These are phyloP conservation scores for Steinernema carpocapsae DNA, from an alignment of 2,888 invertebrate genomes.

Conservation along the genomic window DNA sequence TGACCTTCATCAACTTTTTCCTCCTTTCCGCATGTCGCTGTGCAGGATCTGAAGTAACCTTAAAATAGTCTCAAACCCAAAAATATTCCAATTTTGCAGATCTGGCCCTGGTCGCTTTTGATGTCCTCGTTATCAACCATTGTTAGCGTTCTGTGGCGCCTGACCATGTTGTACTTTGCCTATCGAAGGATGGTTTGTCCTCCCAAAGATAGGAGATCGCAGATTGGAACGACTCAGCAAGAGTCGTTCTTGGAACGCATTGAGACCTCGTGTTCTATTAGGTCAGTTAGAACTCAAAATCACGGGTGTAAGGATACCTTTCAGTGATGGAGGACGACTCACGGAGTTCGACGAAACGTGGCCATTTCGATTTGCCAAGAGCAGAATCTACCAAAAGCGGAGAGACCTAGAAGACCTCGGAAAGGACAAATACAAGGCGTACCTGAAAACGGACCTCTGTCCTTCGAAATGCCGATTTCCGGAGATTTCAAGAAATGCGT, in stretches of 20 bases:
- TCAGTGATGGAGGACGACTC: slow-evolving; percentile 55
- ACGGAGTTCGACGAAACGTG: slow-evolving; percentile 67
- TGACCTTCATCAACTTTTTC: slow-evolving; percentile 68
- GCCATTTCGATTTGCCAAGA: slow-evolving; percentile 63
- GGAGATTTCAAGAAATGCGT: slow-evolving; percentile 28
- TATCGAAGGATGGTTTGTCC: slow-evolving; percentile 62
- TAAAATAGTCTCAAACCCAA: slow-evolving; percentile 30
- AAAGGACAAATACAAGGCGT: slow-evolving; percentile 10
- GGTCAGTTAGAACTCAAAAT: slow-evolving; percentile 37
- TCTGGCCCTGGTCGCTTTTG: slow-evolving; percentile 63
- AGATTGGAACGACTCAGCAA: slow-evolving; percentile 41
- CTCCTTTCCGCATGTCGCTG: slow-evolving; percentile 65
- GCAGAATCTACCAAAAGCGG: slow-evolving; percentile 42
- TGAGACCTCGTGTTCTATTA: slow-evolving; percentile 49
- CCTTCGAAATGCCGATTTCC: slow-evolving; percentile 1
- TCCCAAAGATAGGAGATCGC: not conserved
- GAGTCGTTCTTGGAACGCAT: slow-evolving; percentile 55
- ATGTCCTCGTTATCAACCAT: slow-evolving; percentile 57
- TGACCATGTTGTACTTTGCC: slow-evolving; percentile 65
- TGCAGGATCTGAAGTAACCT: slow-evolving; percentile 57
- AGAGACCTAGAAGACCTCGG: slow-evolving; percentile 18
- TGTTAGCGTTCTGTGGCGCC: slow-evolving; percentile 63
- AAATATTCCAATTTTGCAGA: slow-evolving; percentile 39
- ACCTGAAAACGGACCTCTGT: slow-evolving; percentile 19
- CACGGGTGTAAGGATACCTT: no score